These are phyloP conservation scores for Xenopus petersii DNA, from an alignment of 2,797 vertebrate species.

Conservation along the genomic window DNA sequence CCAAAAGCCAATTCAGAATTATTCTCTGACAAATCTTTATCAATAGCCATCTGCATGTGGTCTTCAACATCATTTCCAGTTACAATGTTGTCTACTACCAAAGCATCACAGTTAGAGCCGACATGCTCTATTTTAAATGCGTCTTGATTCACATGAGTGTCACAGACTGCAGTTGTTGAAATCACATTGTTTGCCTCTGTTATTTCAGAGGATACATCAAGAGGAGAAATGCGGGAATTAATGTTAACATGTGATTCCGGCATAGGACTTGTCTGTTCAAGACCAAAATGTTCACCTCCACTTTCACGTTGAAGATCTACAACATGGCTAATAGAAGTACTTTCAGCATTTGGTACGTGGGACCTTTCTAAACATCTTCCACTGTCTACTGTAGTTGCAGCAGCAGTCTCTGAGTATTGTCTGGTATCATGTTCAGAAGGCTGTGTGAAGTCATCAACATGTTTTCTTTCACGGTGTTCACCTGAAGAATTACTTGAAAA, in stretches of 20 bases:
- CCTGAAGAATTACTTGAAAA: too few species aligned
- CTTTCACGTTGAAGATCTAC: background rate
- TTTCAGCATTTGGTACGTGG: background rate
- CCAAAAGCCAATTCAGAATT: background rate
- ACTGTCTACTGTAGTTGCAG: background rate
- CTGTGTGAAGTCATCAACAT: background rate
- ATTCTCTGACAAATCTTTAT: background rate
- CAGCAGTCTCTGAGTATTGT: too few species aligned
- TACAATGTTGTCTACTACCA: slow-evolving; percentile 25
- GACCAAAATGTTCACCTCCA: background rate
- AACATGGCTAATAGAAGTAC: background rate
- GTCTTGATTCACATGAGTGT: background rate
- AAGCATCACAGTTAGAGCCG: background rate
- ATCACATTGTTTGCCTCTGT: slow-evolving; percentile 27
- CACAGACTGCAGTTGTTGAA: background rate
- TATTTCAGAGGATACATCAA: slow-evolving; percentile 23
- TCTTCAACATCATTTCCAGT: slow-evolving; percentile 31
- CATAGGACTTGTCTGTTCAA: background rate
- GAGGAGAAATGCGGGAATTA: slow-evolving; percentile 7
- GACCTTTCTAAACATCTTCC: background rate
- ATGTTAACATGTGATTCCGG: background rate
- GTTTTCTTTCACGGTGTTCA: background rate
- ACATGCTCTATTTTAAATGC: slow-evolving; percentile 26
- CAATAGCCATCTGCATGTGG: slow-evolving; percentile 43
- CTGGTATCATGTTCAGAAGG: background rate